Evolutionary conservation across 2,113 vertebrate genomes (phyloP).

Genomic region (Alaudala cheleensis): DNA sequence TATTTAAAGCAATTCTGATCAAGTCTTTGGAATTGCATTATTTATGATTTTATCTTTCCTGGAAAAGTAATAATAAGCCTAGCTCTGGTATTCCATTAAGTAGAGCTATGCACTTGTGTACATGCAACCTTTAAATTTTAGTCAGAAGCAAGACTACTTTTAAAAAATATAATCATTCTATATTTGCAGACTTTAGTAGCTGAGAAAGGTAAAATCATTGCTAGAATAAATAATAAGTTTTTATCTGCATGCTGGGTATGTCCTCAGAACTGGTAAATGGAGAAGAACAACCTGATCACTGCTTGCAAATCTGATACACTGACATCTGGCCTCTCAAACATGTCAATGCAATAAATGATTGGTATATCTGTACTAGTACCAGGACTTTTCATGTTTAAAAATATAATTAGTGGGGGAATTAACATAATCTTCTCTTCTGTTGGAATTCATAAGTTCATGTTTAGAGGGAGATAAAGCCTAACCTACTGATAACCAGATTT

Average conservation of each 20-base stretch:
- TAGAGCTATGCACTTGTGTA: background rate
- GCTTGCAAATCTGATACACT: background rate
- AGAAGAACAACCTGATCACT: background rate
- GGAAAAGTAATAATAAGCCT: background rate
- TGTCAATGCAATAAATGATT: fast-evolving
- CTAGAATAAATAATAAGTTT: background rate
- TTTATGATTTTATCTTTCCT: background rate
- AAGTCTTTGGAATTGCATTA: background rate
- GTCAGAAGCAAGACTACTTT: background rate
- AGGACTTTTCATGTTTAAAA: background rate
- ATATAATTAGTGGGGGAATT: background rate
- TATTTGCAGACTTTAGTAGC: background rate
- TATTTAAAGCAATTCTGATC: background rate
- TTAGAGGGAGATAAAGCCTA: background rate
- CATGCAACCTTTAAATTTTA: background rate
- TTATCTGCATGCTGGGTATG: background rate
- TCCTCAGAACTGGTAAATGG: background rate
- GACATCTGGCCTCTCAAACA: background rate
- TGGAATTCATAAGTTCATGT: background rate
- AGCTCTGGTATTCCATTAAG: background rate
- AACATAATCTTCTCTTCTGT: background rate
- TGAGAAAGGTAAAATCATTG: background rate
- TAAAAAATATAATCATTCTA: background rate
- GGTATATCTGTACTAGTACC: background rate
- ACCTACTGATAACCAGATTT: background rate